A percentile compares a stretch with the other conserved stretches of the same genome.
Conservation (phyloP, 2,888 invertebrate genomes). For the Hofmannophila pseudospretella region DNA sequence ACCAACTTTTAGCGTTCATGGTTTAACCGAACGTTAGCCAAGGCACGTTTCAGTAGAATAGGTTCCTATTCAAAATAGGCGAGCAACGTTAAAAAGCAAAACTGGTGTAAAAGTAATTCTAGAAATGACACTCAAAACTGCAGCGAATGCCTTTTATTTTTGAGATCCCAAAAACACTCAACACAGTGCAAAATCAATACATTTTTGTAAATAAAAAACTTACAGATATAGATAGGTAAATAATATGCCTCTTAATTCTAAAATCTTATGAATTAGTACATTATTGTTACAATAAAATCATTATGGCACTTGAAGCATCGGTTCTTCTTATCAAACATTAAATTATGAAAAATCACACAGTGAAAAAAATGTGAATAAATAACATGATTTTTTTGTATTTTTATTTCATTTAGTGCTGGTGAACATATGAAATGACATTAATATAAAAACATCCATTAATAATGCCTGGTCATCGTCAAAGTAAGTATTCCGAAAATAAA, state of each 20-base stretch:
- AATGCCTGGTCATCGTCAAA: slow-evolving; percentile 51
- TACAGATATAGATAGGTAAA: not conserved
- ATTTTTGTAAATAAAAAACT: slow-evolving; percentile 9
- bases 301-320: slow-evolving; percentile 71
- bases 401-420: slow-evolving; percentile 51
- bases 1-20: slow-evolving; percentile 7
- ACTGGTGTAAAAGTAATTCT: not conserved
- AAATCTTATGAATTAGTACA: slow-evolving; percentile 10
- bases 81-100: too few species aligned
- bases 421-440: slow-evolving; percentile 23
- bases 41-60: slow-evolving; percentile 29
- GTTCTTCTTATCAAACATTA: slow-evolving; percentile 38
- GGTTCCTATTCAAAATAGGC: too few species aligned
- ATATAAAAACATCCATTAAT: slow-evolving; percentile 45
- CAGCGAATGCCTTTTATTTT: slow-evolving; percentile 70
- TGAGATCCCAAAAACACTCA: slow-evolving; percentile 78
- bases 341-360: slow-evolving; percentile 30
- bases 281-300: slow-evolving; percentile 24
- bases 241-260: not conserved
- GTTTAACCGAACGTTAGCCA: slow-evolving; percentile 17
- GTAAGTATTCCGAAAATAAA: slow-evolving; percentile 11
- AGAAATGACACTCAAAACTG: slow-evolving; percentile 16
- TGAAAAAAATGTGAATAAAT: slow-evolving; percentile 33
- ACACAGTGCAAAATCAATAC: slow-evolving; percentile 59
- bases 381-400: slow-evolving; percentile 43